Evolutionary conservation across 2,888 invertebrate genomes (phyloP).

Genomic region (Troides oblongomaculatus): DNA sequence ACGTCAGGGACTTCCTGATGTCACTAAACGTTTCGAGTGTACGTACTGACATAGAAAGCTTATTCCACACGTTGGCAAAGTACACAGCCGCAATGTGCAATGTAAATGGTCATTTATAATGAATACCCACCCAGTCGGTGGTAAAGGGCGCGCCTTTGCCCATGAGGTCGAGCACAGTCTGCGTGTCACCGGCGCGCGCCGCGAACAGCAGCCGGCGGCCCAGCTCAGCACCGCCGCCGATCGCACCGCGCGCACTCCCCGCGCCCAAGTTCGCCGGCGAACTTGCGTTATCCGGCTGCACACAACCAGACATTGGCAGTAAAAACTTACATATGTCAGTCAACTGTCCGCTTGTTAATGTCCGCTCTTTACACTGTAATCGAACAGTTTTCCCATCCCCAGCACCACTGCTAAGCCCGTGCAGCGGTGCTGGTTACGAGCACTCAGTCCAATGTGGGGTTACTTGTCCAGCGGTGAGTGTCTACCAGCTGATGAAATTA

Average conservation of each 20-base stretch:
- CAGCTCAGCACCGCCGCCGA: conserved; percentile 83
- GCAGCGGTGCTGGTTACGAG: no score
- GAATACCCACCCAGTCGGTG: conserved; percentile 89
- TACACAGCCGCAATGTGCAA: no score
- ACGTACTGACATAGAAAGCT: no score
- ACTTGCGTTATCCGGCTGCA: neutral
- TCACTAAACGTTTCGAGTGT: no score
- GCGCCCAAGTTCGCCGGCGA: neutral
- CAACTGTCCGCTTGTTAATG: neutral
- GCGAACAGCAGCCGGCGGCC: conserved; percentile 91
- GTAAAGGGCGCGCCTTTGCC: conserved; percentile 94
- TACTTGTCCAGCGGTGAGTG: no score
- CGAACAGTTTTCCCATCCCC: no score
- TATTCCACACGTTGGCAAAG: no score
- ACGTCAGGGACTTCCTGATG: no score
- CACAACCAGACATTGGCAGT: neutral
- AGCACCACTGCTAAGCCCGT: no score
- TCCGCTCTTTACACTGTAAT: no score
- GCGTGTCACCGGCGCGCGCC: conserved; percentile 88
- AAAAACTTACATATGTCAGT: neutral
- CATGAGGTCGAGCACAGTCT: conserved; percentile 88
- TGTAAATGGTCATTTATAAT: neutral
- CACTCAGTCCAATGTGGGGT: no score
- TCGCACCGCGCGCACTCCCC: conserved; percentile 31
- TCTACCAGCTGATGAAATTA: no score